phyloP scores from a whole-genome alignment of 53 echinoderm and acorn worm species.

The Crossaster papposus region DNA sequence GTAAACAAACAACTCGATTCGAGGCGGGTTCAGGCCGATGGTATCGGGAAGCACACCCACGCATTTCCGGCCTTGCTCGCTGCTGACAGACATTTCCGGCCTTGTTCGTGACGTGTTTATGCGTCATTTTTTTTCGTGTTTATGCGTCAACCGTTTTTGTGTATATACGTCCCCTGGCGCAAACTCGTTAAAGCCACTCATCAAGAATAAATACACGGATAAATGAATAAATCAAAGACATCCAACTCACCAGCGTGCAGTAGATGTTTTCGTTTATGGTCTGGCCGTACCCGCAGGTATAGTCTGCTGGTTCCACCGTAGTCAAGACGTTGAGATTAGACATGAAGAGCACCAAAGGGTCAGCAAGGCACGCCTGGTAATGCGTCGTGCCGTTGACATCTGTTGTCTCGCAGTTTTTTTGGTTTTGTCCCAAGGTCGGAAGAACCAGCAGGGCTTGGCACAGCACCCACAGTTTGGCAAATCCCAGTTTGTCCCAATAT shows the following conservation, averaged over 20 bases:
- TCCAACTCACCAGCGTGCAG: slow-evolving; percentile 77
- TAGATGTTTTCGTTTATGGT: slow-evolving; percentile 57
- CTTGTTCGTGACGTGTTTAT: too few relatives aligned
- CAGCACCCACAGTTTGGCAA: background rate
- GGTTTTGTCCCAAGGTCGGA: slow-evolving; percentile 23
- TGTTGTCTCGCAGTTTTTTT: slow-evolving; percentile 68
- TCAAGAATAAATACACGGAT: background rate
- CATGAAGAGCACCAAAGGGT: slow-evolving; percentile 71
- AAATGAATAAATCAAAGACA: background rate
- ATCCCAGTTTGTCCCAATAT: background rate
- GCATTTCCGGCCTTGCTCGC: too few relatives aligned
- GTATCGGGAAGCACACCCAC: too few relatives aligned
- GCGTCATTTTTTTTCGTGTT: too few relatives aligned
- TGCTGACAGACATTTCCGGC: too few relatives aligned
- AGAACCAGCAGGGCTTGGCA: background rate
- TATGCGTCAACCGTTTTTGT: too few relatives aligned
- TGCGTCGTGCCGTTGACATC: slow-evolving; percentile 65
- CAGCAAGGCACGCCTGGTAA: slow-evolving; percentile 74
- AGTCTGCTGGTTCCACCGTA: slow-evolving; percentile 74
- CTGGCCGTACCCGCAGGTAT: slow-evolving; percentile 79
- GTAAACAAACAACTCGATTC: too few relatives aligned
- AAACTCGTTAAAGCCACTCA: background rate
- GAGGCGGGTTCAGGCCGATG: too few relatives aligned
- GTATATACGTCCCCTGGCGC: too few relatives aligned
- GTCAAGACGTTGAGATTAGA: slow-evolving; percentile 58